Base-by-base conservation (phyloP, 2,888 invertebrate species). In the Yponomeuta sedellus region DNA sequence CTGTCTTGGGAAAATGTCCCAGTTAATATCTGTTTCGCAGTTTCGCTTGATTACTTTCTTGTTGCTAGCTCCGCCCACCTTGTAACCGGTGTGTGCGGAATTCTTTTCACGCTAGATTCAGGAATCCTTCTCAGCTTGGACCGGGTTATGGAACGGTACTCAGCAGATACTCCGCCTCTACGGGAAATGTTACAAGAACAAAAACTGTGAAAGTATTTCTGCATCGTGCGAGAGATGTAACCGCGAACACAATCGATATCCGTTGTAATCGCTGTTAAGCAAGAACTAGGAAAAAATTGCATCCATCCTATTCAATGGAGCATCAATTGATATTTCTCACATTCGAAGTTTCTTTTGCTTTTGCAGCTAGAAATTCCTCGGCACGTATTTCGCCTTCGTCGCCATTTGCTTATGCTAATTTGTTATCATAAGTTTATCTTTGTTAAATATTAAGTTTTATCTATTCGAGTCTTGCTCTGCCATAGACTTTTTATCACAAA, bases 201-300 rank as follows among this genome's bases (percentile, higher is more conserved):
- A 84, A 83, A 85, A 82, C 75, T 74, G 77, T 78, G 82, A 83
- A 85, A 83, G 81, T 81, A 74, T 78, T 77, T 77, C 75, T 73
- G 73, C 70, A 72, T 72, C 75, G 77, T 81, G 80, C 78, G 81
- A 76, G 81, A 82, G 77, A 81, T 76, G 77, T 79, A 81, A 78
- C 75, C 71, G 73, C 74, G 70, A 78, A 73, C 73, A 86, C 85
- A 88, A 87, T 88, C 83, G 75, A 87, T 88, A 89, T 88, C 86
- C 86, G 86, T 80, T 84, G 83, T 83, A 80, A 83, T 82, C 75
- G 74, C 74, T 73, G 82, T 90, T 86, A 84, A 79, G 81, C 86
- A 86, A 87, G 77, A 83, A 71, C 81, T 56, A 81, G 75, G 81
- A 82, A 86, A 80, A 80, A 80, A 77, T 72, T 77, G 75, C 78